Percentiles rank a stretch among this genome's conserved stretches.
Conservation (phyloP, 2,888 invertebrate genomes). For the Nomada fabriciana region DNA sequence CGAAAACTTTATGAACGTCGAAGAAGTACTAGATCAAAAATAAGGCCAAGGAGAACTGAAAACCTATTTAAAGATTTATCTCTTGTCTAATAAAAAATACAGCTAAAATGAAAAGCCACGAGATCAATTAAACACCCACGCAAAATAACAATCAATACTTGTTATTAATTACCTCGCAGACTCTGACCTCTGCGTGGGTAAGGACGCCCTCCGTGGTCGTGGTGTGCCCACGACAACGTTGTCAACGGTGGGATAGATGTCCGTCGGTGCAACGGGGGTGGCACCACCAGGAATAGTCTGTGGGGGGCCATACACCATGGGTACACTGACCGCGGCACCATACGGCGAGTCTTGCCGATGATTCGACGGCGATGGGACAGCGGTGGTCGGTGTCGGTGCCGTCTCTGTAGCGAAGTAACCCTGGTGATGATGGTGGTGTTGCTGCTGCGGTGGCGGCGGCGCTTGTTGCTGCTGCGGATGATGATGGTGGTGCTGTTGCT, state of each 20-base stretch:
- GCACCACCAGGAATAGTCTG: slow-evolving; percentile 71
- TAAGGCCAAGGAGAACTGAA: neutral
- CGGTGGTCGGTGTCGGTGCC: slow-evolving; percentile 79
- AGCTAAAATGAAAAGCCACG: neutral
- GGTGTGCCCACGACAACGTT: slow-evolving; percentile 85
- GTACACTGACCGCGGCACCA: slow-evolving; percentile 72
- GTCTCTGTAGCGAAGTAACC: slow-evolving; percentile 78
- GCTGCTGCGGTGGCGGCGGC: slow-evolving; percentile 82
- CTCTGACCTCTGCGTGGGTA: slow-evolving; percentile 92
- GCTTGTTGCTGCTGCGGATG: slow-evolving; percentile 70
- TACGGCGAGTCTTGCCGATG: slow-evolving; percentile 78
- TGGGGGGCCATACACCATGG: slow-evolving; percentile 80
- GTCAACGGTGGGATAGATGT: slow-evolving; percentile 87
- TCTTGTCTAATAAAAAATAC: neutral
- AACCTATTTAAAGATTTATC: neutral
- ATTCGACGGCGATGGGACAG: slow-evolving; percentile 82
- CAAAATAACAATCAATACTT: slow-evolving; percentile 1
- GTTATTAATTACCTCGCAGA: slow-evolving; percentile 87
- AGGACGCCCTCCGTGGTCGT: slow-evolving; percentile 90
- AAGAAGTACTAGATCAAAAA: neutral
- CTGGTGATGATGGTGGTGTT: slow-evolving; percentile 76
- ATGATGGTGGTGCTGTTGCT: slow-evolving; percentile 84
- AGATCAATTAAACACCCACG: neutral
- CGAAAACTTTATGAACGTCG: too few relatives aligned
- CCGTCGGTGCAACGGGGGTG: slow-evolving; percentile 86